Base-by-base conservation (phyloP, 2,797 vertebrate species). In the Peromyscus aztecus region DNA sequence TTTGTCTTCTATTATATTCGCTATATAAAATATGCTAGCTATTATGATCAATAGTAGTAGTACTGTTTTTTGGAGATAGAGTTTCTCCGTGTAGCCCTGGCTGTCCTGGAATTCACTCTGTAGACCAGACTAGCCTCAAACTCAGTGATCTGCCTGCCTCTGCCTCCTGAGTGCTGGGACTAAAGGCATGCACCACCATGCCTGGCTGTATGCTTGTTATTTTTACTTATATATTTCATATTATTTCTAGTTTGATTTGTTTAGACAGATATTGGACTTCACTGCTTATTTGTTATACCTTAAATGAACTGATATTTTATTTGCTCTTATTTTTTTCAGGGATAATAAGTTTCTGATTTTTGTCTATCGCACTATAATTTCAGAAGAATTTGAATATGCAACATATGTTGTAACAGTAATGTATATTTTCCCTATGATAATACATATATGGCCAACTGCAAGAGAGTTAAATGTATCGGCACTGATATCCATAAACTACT, bases 351-450 rank as follows among this genome's bases (percentile, higher is more conserved):
- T 97, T 86, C 14, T 96, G 46, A 37, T n/a, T 89, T 59, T 82
- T 78, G 11, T 94, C 75, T 71, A 92, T 77, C 29, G 17, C 3
- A 17, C 97, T 76, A n/a, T 97, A 83, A 96, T 88, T 96, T 98
- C 98, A 94, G 96, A 98, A 81, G 96, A 97, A 95, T 98, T 97
- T 97, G 94, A 98, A 89, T 97, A 97, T 95, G 55, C 81, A 34
- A 95, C 90, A 96, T 24, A 97, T 92, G 40, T 97, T 91, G 43
- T 96, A n/a, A 37, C 95, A 80, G 3, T 98, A 17, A 88, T 97
- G 5, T 97, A 98, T 76, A 82, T 93, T 92, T 98, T 82, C 65
- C 98, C 98, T 78, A 67, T 98, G 43, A 91, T 97, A 52, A 52
- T 96, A 19, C 98, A 98, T 90, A 3, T 98, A 17, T 97, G 92